Percentiles rank a stretch among this genome's conserved stretches.
Conservation (phyloP, 2,888 invertebrate genomes). For the Cetonia aurata region DNA sequence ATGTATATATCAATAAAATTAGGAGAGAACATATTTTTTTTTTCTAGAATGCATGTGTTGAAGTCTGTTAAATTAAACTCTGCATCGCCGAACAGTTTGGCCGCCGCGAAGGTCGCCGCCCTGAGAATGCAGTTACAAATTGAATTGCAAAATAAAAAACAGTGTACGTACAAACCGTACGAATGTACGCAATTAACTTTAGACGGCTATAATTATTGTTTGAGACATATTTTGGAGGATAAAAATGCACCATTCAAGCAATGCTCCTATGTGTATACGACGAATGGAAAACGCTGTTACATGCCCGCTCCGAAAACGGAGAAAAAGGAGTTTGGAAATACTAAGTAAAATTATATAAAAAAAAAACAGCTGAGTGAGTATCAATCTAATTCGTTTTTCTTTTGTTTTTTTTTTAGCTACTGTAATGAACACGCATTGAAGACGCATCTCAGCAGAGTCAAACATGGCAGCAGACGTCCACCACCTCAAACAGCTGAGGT, state of each 20-base stretch:
- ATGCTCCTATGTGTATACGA: conserved; percentile 78
- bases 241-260: conserved; percentile 85
- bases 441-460: conserved; percentile 74
- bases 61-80: conserved; percentile 45
- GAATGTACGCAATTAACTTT: conserved; percentile 78
- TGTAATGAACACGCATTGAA: conserved; percentile 79
- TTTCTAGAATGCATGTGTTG: conserved; percentile 51
- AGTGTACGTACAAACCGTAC: conserved; percentile 75
- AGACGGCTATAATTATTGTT: conserved; percentile 82
- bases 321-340: conserved; percentile 71
- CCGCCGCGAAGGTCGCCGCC: conserved; percentile 55
- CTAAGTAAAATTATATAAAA: conserved; percentile 65
- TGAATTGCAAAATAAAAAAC: conserved; percentile 73
- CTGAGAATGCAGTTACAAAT: conserved; percentile 70
- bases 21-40: not conserved
- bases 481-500: conserved; percentile 77
- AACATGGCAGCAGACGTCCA: conserved; percentile 72
- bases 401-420: conserved; percentile 66
- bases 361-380: not conserved
- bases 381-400: not conserved
- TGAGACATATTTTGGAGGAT: conserved; percentile 87
- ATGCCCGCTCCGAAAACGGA: conserved; percentile 82
- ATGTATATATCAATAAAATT: no score
- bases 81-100: conserved; percentile 37
- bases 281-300: conserved; percentile 81